Conservation (phyloP, 2,888 invertebrate species). For the Branchellion lobata region DNA sequence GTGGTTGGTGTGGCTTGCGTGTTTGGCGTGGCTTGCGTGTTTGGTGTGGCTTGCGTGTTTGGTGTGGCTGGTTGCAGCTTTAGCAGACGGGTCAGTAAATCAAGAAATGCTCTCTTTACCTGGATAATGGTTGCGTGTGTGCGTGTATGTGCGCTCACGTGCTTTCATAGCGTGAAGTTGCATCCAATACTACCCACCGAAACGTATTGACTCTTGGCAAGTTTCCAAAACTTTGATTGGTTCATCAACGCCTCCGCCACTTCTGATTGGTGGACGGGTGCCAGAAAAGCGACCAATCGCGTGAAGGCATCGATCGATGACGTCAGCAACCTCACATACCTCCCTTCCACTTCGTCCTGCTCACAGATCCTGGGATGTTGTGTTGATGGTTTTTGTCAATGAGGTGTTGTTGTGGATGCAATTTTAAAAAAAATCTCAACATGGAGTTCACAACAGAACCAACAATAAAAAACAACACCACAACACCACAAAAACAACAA, state of each 20-base stretch:
- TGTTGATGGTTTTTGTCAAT: no score
- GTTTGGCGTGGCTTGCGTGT: no score
- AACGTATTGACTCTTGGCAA: constrained; percentile 63
- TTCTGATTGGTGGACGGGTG: constrained; percentile 64
- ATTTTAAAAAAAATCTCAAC: no score
- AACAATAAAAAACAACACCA: no score
- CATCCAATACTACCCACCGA: constrained; percentile 50
- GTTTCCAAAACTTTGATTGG: constrained; percentile 74
- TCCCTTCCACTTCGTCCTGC: constrained; percentile 72
- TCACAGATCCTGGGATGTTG: constrained; percentile 64
- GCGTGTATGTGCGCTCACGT: neutral
- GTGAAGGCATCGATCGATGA: constrained; percentile 71
- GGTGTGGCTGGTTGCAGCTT: no score
- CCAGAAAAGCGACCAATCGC: constrained; percentile 68
- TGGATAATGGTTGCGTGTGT: no score
- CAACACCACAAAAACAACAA: no score
- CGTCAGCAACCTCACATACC: constrained; percentile 70
- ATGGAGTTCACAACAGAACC: no score
- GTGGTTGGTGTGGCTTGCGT: neutral
- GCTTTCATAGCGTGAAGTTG: neutral
- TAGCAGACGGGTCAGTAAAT: constrained; percentile 69
- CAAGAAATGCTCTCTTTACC: constrained; percentile 45
- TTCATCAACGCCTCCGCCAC: constrained; percentile 59
- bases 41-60: no score
- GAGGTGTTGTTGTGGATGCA: no score